A percentile compares a stretch with the other conserved stretches of the same genome.
Conservation (phyloP, 1,140 invertebrate species). For the Drosophila ohnishii region DNA sequence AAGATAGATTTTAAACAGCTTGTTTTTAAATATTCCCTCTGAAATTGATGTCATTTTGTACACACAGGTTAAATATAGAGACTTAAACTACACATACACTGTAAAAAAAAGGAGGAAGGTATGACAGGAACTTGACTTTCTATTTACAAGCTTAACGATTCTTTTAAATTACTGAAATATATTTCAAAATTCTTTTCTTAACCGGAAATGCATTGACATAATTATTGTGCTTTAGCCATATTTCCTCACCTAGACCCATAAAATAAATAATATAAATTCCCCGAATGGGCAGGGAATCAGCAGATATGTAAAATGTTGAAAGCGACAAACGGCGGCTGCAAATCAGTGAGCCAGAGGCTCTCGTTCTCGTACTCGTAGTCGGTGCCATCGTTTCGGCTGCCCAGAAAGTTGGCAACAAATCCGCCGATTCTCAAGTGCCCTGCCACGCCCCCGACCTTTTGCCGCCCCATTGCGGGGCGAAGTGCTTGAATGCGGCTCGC, state of each 20-base stretch:
- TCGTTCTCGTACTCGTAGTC: slow-evolving; percentile 7
- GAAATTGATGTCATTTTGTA: too few species aligned
- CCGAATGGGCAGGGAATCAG: slow-evolving; percentile 12
- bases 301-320: slow-evolving; percentile 32
- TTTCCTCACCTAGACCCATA: slow-evolving; percentile 16
- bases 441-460: not conserved
- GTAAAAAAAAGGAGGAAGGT: too few species aligned
- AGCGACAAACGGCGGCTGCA: slow-evolving; percentile 26
- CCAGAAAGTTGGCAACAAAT: slow-evolving; percentile 56
- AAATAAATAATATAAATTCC: slow-evolving; percentile 25
- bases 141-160: too few species aligned
- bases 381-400: slow-evolving; percentile 18
- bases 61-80: too few species aligned
- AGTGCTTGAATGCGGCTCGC: slow-evolving; percentile 38
- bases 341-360: slow-evolving; percentile 43
- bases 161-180: not conserved
- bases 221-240: not conserved
- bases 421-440: slow-evolving; percentile 43
- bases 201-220: not conserved
- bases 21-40: not conserved
- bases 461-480: slow-evolving; percentile 1
- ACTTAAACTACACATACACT: too few species aligned
- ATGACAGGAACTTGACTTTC: too few species aligned
- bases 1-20: fast-evolving
- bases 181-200: not conserved